These are phyloP conservation scores for Spicauda simplicius DNA, from an alignment of 2,888 invertebrate genomes.

Conservation along the genomic window DNA sequence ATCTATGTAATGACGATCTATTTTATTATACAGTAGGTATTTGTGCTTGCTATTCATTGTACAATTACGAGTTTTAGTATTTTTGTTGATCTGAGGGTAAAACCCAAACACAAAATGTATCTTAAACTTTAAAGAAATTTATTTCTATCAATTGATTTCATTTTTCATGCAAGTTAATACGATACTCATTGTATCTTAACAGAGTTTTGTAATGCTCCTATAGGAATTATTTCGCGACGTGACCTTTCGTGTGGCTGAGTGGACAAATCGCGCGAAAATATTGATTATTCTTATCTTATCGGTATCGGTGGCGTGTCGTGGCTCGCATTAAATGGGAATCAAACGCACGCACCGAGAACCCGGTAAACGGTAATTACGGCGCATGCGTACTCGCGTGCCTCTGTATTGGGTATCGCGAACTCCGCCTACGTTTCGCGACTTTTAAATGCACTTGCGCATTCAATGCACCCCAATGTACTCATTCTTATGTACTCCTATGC, in stretches of 20 bases:
- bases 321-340: slow-evolving; percentile 63
- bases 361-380: slow-evolving; percentile 45
- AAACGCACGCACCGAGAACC: slow-evolving; percentile 59
- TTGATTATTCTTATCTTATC: slow-evolving; percentile 61
- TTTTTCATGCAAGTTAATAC: too few relatives aligned
- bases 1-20: too few relatives aligned
- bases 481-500: too few relatives aligned
- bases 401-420: slow-evolving; percentile 71
- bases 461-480: slow-evolving; percentile 11
- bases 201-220: neutral
- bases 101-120: too few relatives aligned
- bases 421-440: slow-evolving; percentile 69
- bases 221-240: slow-evolving; percentile 44
- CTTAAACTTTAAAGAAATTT: too few relatives aligned
- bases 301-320: slow-evolving; percentile 68
- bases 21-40: too few relatives aligned
- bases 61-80: too few relatives aligned
- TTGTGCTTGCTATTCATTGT: too few relatives aligned
- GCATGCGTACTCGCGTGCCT: slow-evolving; percentile 66
- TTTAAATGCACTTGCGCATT: slow-evolving; percentile 45
- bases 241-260: slow-evolving; percentile 77
- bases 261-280: slow-evolving; percentile 79
- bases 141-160: too few relatives aligned
- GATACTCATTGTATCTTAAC: too few relatives aligned
- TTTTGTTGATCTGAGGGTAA: too few relatives aligned